Conservation (phyloP, 2,888 invertebrate genomes). For the Brenthis hecate region DNA sequence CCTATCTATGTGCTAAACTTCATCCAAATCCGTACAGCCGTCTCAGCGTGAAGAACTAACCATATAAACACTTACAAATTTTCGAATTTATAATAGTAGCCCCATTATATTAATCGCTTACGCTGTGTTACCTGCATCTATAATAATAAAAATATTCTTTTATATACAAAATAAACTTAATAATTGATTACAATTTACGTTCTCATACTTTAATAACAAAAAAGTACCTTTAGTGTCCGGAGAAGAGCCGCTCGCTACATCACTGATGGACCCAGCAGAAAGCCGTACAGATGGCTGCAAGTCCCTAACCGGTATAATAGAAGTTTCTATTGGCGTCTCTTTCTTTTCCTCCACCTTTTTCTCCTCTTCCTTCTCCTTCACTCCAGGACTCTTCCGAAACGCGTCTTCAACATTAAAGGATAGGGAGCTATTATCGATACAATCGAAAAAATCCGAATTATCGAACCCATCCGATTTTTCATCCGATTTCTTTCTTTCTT, state of each 20-base stretch:
- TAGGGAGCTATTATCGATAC: slow-evolving; percentile 78
- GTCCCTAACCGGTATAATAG: slow-evolving; percentile 51
- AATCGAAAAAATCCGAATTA: slow-evolving; percentile 78
- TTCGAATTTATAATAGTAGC: too few relatives aligned
- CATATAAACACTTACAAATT: too few relatives aligned
- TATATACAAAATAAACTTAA: too few relatives aligned
- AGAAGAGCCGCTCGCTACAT: slow-evolving; percentile 84
- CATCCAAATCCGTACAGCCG: too few relatives aligned
- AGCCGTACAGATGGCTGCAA: slow-evolving; percentile 73
- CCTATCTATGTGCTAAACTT: too few relatives aligned
- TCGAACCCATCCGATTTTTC: slow-evolving; percentile 80
- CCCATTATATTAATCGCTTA: too few relatives aligned
- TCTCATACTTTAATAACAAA: neutral
- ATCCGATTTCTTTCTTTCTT: slow-evolving; percentile 76
- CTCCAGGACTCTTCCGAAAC: slow-evolving; percentile 73
- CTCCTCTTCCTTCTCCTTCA: slow-evolving; percentile 68
- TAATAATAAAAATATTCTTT: too few relatives aligned
- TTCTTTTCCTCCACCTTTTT: slow-evolving; percentile 56
- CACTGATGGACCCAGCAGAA: slow-evolving; percentile 85
- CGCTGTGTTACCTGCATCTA: too few relatives aligned
- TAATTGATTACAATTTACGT: neutral
- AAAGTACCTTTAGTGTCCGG: slow-evolving; percentile 82
- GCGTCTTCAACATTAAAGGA: slow-evolving; percentile 79
- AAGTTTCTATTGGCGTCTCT: slow-evolving; percentile 51
- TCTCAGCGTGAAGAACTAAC: too few relatives aligned